Evolutionary conservation across 2,797 vertebrate species (phyloP), one percentile per base, ranked within the genome.

Genomic region (Schizopygopsis pylzovi): DNA sequence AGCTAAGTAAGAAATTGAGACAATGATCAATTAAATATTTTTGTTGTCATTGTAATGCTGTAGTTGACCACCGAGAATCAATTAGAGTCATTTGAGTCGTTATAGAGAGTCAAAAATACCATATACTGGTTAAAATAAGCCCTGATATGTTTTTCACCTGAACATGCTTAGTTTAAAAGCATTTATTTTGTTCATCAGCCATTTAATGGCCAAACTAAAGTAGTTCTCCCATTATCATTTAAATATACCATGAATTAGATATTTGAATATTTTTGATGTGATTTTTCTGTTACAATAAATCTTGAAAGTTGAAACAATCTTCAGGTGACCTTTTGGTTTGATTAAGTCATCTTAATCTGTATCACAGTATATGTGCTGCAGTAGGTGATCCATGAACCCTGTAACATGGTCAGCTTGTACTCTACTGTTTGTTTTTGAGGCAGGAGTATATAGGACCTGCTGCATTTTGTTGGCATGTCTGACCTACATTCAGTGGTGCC

Each of bases 401-500:
- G 56, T 59, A n/a, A 56, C 43, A 76, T 37, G 76, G 77, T 78
- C 61, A 61, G 73, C 49, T 41, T 76, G 13, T 75, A 76, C 87
- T 61, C 81, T 84, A 73, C 49, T 88, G 87, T 90, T 90, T 91
- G 84, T 90, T 88, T 88, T 88, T 81, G 82, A 71, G 73, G 85
- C 71, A 85, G 79, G 47, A 56, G 81, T 70, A 68, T 86, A 87
- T 85, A n/a, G 72, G 43, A 49, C 52, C 82, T 87, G 43, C 43
- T 79, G 86, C 81, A 78, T 85, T 47, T 75, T 81, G 85, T 67
- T 85, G 22, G 63, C 59, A 68, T 59, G 84, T 85, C 82, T 92
- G 92, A 92, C 91, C 91, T 92, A 92, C 88, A 92, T 92, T 91
- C 86, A 82, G 39, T 65, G 80, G 88, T 88, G 84, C 84, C 80